Evolutionary conservation across 2,797 vertebrate genomes (phyloP).

Genomic region (Oryzias sinensis): DNA sequence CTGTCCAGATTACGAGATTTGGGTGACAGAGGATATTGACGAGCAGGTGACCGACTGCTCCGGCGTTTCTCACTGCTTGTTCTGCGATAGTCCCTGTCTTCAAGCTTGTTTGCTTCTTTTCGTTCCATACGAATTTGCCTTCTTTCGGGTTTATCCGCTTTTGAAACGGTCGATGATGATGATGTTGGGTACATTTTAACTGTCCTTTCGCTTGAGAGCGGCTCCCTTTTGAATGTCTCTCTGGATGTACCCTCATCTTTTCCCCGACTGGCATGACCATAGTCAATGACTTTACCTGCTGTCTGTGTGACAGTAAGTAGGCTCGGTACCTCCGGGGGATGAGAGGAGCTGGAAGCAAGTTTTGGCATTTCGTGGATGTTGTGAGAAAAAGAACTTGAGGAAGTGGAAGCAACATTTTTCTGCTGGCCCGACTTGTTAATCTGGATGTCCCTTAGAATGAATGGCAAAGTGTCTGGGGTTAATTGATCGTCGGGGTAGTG

Average conservation of each 20-base stretch:
- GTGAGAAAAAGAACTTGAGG: slow-evolving; percentile 36
- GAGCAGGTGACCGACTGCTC: slow-evolving; percentile 45
- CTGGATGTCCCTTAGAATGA: slow-evolving; percentile 88
- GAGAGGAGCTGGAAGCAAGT: slow-evolving; percentile 27
- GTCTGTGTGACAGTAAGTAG: slow-evolving; percentile 71
- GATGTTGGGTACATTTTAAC: slow-evolving; percentile 54
- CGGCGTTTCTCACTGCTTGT: slow-evolving; percentile 40
- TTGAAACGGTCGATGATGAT: slow-evolving; percentile 29
- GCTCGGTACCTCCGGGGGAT: slow-evolving; percentile 59
- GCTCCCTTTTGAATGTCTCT: slow-evolving; percentile 71
- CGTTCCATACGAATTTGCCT: slow-evolving; percentile 48
- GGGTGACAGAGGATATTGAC: slow-evolving; percentile 40
- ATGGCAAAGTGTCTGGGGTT: slow-evolving; percentile 89
- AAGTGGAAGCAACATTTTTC: slow-evolving; percentile 28
- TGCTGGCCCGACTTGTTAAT: slow-evolving; percentile 81
- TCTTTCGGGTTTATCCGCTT: slow-evolving; percentile 50
- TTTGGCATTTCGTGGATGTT: slow-evolving; percentile 18
- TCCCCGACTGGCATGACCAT: slow-evolving; percentile 85
- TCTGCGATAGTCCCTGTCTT: slow-evolving; percentile 66
- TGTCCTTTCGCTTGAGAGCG: slow-evolving; percentile 57
- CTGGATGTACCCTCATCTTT: slow-evolving; percentile 64
- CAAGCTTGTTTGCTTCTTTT: slow-evolving; percentile 54
- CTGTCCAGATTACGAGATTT: slow-evolving; percentile 61
- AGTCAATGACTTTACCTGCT: slow-evolving; percentile 85
- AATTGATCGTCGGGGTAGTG: slow-evolving; percentile 91